These are phyloP conservation scores for Acromyrmex heyeri DNA, from an alignment of 1,140 invertebrate genomes.

Conservation along the genomic window DNA sequence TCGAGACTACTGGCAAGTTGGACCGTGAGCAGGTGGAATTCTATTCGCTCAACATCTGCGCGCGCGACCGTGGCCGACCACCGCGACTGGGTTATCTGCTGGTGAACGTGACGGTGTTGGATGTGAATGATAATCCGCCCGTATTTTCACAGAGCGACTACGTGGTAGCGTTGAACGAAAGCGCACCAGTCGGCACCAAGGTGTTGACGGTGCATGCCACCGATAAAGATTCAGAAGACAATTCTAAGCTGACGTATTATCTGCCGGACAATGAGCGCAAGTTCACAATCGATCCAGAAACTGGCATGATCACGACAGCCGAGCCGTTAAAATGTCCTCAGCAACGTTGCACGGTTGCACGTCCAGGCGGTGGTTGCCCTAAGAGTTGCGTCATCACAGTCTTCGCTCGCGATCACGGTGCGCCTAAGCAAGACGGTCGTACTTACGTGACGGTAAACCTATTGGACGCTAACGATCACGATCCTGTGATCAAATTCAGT, in stretches of 20 bases:
- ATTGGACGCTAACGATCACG: constrained; percentile 97
- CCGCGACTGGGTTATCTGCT: constrained; percentile 93
- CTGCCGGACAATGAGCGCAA: constrained; percentile 94
- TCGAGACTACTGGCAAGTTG: constrained; percentile 95
- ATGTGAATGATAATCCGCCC: constrained; percentile 98
- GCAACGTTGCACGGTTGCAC: constrained; percentile 88
- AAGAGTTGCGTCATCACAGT: constrained; percentile 98
- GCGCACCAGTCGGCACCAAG: constrained; percentile 93
- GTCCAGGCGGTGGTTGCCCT: constrained; percentile 89
- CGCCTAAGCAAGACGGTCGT: constrained; percentile 95
- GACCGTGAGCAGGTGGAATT: constrained; percentile 94
- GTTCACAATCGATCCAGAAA: constrained; percentile 95
- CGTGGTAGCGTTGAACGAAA: constrained; percentile 96
- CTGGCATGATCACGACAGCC: constrained; percentile 93
- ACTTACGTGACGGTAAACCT: constrained; percentile 98
- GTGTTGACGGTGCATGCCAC: constrained; percentile 96
- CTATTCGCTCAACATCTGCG: constrained; percentile 96
- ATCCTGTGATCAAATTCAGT: constrained; percentile 96
- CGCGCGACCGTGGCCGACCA: constrained; percentile 94
- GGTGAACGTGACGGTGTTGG: constrained; percentile 96
- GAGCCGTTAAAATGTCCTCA: constrained; percentile 93
- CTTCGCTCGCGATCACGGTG: constrained; percentile 96
- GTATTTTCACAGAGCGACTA: constrained; percentile 97
- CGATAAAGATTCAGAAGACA: constrained; percentile 96
- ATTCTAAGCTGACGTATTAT: constrained; percentile 96